Base-by-base conservation (phyloP, 1,140 invertebrate species). In the Drosophila novamexicana region DNA sequence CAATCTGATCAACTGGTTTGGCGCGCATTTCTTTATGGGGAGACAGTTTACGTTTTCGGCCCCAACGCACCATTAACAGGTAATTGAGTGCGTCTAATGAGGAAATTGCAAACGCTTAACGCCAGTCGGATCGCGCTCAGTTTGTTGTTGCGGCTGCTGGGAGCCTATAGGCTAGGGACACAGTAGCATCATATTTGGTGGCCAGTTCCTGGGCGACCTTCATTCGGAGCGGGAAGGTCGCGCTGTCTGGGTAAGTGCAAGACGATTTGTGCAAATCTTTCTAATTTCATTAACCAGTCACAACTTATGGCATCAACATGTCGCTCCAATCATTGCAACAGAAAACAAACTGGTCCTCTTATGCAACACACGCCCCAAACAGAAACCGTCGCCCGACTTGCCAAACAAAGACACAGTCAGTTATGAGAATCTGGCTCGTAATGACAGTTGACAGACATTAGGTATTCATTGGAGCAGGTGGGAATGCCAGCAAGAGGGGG, bases 81-180 rank as follows among this genome's bases (percentile, higher is more conserved):
- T 89, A 90, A 90, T 89, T 89, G 84, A 89, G 71, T 90, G 84
- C 64, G 44, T 69, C 68, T 89, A 89, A 89, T 89, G 85, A 89
- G 84, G 84, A 89, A 89, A 89, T 88, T 59, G 65, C 69, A 59
- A 56, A 54, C 50, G 40, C 4, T 57, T 58, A 63, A 53, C 16
- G 22, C 10, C 47, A 49, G 22, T 49, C 22, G 22, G 22, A 22
- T 3, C 22, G 22, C 5, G 3, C 22, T 29, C 22, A 29, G 22
- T 5, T 29, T 5, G 22, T 29, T 5, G 22, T 49, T 29, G 47
- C 47, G 6, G 39, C 39, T 9, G 18, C 18, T 18, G 39, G 22
- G 52, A 39, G 34, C 45, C 37, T 39, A 16, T 16, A 8, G 44
- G 8, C 14, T 14, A 53, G 32, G 37, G 50, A 52, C 66, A 45